A percentile compares a stretch with the other conserved stretches of the same genome.
These are phyloP conservation scores for Pteropus alecto DNA, from an alignment of 2,113 vertebrate species.

Conservation along the genomic window DNA sequence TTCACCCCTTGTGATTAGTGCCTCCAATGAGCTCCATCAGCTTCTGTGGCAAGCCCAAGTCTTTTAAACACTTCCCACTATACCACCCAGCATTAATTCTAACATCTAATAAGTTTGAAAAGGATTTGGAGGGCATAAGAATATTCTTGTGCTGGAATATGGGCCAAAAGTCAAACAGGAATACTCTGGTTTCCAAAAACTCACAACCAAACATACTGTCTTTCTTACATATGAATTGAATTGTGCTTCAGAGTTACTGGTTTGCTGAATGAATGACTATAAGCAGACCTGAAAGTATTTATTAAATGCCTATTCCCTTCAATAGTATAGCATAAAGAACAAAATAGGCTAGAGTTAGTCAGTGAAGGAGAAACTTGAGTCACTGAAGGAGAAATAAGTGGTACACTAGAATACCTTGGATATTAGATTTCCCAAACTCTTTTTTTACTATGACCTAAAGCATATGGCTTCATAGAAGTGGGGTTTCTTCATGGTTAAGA, in stretches of 20 bases:
- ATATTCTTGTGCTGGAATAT: neutral
- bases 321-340: neutral
- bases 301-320: neutral
- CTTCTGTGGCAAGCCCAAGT: neutral
- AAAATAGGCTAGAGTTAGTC: neutral
- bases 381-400: neutral
- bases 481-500: neutral
- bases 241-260: neutral
- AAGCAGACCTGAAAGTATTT: neutral
- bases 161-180: neutral
- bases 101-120: neutral
- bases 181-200: slow-evolving; percentile 18
- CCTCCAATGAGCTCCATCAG: neutral
- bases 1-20: neutral
- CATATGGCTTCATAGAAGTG: neutral
- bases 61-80: neutral
- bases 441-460: neutral
- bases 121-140: neutral
- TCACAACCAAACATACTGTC: neutral
- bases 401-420: neutral
- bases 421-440: neutral
- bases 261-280: neutral
- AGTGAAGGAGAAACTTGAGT: neutral
- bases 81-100: neutral
- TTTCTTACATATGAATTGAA: neutral